A percentile compares a stretch with the other conserved stretches of the same genome.
Evolutionary conservation across 2,113 vertebrate species (phyloP).

Genomic region (Seriola rivoliana): DNA sequence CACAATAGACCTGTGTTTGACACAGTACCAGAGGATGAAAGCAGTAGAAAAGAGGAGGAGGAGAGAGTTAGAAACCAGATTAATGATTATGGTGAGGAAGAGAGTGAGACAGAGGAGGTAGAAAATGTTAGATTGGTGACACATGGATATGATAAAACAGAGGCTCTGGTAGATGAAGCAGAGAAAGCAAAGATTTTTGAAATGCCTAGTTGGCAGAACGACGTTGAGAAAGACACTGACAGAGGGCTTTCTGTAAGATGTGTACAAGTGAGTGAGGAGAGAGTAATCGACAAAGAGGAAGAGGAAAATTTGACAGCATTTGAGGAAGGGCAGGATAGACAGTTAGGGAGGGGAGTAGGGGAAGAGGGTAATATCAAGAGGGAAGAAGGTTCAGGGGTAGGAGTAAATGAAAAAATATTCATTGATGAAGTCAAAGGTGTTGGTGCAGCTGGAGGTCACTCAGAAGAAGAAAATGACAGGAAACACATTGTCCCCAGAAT

Average conservation of each 20-base stretch:
- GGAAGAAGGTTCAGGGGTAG: neutral
- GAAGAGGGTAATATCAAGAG: neutral
- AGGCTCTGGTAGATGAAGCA: neutral
- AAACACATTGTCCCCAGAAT: neutral
- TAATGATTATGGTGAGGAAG: slow-evolving; percentile 15
- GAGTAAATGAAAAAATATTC: neutral
- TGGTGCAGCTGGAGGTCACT: neutral
- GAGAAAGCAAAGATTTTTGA: slow-evolving; percentile 10
- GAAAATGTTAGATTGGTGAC: neutral
- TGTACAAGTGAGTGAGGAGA: neutral
- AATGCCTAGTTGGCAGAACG: slow-evolving; percentile 10
- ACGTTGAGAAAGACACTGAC: neutral
- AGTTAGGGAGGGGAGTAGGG: neutral
- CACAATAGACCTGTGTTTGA: slow-evolving; percentile 20
- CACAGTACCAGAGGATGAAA: slow-evolving; percentile 13
- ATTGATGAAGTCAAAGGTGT: neutral
- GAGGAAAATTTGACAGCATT: neutral
- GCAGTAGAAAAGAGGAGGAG: neutral
- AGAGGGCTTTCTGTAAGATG: neutral
- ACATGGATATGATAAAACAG: slow-evolving; percentile 11
- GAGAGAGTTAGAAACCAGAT: neutral
- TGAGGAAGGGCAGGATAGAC: neutral
- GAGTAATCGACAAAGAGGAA: neutral
- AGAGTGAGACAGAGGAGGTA: neutral
- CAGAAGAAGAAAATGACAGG: neutral